A percentile compares a stretch with the other conserved stretches of the same genome.
Evolutionary conservation across 2,888 invertebrate species (phyloP).

Genomic region (Troglohyphantes excavatus): DNA sequence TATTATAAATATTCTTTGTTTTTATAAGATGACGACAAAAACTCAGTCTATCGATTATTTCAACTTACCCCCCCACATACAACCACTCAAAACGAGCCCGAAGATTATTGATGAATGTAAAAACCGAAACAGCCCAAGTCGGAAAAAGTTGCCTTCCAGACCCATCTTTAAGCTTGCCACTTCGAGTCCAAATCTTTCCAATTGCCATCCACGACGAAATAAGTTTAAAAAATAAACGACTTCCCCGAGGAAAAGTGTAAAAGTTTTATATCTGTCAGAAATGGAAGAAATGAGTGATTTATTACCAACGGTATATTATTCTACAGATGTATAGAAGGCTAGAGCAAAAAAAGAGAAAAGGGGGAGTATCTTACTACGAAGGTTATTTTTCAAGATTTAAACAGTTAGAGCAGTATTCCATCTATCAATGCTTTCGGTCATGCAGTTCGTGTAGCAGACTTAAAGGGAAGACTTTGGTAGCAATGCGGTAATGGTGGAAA

Average conservation of each 20-base stretch:
- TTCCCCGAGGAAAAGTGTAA: constrained; percentile 57
- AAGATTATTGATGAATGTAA: constrained; percentile 6
- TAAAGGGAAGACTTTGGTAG: constrained; percentile 49
- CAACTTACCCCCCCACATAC: not conserved
- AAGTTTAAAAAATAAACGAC: constrained; percentile 58
- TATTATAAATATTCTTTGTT: no score
- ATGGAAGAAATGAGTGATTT: constrained; percentile 61
- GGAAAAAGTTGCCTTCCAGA: not conserved
- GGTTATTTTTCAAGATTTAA: constrained; percentile 70
- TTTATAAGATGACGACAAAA: not conserved
- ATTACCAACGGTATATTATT: constrained; percentile 59
- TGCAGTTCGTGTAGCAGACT: constrained; percentile 45
- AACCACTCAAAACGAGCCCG: not conserved
- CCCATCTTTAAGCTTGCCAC: constrained; percentile 1
- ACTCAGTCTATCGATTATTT: not conserved
- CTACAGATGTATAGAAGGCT: constrained; percentile 36
- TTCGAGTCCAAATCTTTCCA: constrained; percentile 6
- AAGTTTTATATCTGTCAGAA: constrained; percentile 67
- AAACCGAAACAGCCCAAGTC: not conserved
- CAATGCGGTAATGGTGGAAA: constrained; percentile 42
- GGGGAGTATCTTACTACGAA: constrained; percentile 35
- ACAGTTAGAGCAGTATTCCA: constrained; percentile 62
- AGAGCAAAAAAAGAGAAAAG: constrained; percentile 12
- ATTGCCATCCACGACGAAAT: constrained; percentile 25
- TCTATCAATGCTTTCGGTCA: constrained; percentile 62